Conservation (phyloP, 2,113 vertebrate species). For the Tychaedon coryphoeus region DNA sequence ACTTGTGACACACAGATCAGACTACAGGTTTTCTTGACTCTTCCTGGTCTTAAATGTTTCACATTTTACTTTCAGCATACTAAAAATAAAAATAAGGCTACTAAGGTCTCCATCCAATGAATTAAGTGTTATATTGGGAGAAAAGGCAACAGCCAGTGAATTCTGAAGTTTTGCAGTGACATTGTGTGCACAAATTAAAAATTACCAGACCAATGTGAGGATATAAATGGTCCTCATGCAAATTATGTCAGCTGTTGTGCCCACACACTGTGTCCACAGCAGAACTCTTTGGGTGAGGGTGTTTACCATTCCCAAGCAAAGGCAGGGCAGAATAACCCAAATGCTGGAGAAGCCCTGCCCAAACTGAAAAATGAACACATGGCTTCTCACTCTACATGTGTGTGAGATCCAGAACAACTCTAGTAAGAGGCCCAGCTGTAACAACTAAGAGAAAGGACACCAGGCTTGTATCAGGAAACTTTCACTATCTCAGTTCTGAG, state of each 20-base stretch:
- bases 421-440: background rate
- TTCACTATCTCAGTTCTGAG: background rate
- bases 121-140: background rate
- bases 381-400: background rate
- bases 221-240: conserved; percentile 47
- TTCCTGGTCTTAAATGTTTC: background rate
- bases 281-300: background rate
- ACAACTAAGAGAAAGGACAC: background rate
- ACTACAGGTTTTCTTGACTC: background rate
- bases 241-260: conserved; percentile 6
- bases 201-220: background rate
- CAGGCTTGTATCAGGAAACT: background rate
- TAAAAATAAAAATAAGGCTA: background rate
- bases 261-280: background rate
- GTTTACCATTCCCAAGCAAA: background rate
- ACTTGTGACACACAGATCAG: background rate
- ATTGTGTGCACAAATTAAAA: background rate
- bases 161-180: background rate
- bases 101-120: background rate
- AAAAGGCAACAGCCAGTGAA: background rate
- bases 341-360: background rate
- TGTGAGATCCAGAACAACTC: background rate
- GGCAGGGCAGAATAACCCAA: background rate
- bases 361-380: background rate
- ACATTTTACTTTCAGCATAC: background rate